Base-by-base conservation (phyloP, 1,140 invertebrate species). In the Riptortus pedestris region DNA sequence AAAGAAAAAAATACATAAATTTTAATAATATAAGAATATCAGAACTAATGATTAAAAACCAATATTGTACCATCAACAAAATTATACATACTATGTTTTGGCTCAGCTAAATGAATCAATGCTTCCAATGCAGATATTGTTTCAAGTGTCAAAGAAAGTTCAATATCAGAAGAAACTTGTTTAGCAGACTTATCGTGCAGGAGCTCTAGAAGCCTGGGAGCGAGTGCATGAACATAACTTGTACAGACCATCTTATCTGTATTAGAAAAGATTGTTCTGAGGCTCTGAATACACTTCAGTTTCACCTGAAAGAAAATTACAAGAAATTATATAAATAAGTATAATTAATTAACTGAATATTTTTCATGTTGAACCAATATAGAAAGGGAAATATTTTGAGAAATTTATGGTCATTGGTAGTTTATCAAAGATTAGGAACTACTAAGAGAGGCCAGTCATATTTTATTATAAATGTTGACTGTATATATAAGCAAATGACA, bases 141-240 rank as follows among this genome's bases (percentile, higher is more conserved):
- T 73, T 88, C 86, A 14, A 87, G 71, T 2, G 83, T 82, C 29
- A 85, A 79, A 33, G 79, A 76, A 24, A 88, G 73, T 69, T 86
- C 83, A 24, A 77, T 70, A 59, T 87, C 83, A 5, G 74, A 79
- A 29, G 74, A 69, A 20, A 83, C 76, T 69, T 78, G 77, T 67
- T 80, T 82, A 63, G 82, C 81, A 7, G 70, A 73, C 52, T 83
- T 82, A 2, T 78, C 79, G 68, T 86, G 86, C 7, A 89, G 75
- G 69, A 80, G 84, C 71, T 88, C 83, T 11, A 88, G 80, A 28
- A 88, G 76, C 67, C 85, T 76, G 1, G 86, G 88, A 18, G 87
- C 88, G 31, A 93, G 74, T 0, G 85, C 82, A 71, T 91, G 88
- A 63, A 93, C 91, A 68, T 90, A 92, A 0, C 86, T 85, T 1